A percentile compares a stretch with the other conserved stretches of the same genome.
Conservation (phyloP, 2,797 vertebrate species). For the Hydrolagus colliei region DNA sequence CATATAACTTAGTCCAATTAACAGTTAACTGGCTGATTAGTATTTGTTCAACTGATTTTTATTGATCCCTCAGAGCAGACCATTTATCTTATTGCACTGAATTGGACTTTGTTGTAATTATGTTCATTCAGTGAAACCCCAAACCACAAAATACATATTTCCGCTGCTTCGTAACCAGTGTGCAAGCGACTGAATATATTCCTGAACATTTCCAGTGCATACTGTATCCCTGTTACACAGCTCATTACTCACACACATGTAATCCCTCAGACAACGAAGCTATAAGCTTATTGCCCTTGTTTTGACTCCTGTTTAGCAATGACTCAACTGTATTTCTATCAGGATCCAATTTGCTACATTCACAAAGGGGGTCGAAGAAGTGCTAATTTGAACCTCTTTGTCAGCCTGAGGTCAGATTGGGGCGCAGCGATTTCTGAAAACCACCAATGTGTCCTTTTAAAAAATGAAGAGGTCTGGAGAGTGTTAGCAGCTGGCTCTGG, state of each 20-base stretch:
- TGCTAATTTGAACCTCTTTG: too few species aligned
- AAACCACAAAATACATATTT: background rate
- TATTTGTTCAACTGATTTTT: slow-evolving; percentile 5
- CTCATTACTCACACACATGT: background rate
- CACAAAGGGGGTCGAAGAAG: too few species aligned
- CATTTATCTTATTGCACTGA: background rate
- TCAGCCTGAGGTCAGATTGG: too few species aligned
- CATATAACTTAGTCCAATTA: slow-evolving; percentile 2
- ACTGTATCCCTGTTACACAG: background rate
- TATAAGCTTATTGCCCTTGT: background rate
- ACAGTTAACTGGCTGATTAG: background rate
- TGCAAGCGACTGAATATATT: background rate
- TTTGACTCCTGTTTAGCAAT: background rate
- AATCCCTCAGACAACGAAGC: background rate
- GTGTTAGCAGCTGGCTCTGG: too few species aligned
- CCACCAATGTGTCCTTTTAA: too few species aligned
- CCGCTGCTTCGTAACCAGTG: background rate
- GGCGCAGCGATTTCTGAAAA: too few species aligned
- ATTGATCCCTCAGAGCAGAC: background rate
- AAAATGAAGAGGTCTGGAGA: too few species aligned
- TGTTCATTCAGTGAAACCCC: background rate
- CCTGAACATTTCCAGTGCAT: background rate
- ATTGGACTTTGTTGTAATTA: background rate
- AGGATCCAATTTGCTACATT: too few species aligned
- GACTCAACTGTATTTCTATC: too few species aligned